Base-by-base conservation (phyloP, 35 echinoderm and acorn worm species). In the Ptychodera flava region DNA sequence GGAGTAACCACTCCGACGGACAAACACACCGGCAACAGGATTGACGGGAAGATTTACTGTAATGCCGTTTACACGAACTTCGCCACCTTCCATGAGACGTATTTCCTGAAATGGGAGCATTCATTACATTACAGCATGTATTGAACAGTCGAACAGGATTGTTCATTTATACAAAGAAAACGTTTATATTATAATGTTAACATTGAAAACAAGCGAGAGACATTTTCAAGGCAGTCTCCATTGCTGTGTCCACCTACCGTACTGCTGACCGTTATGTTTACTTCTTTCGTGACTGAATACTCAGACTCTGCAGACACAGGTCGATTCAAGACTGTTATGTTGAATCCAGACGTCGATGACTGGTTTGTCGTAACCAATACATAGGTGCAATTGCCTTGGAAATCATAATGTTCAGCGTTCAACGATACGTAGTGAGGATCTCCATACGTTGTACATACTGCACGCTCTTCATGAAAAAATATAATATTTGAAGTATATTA, bases 351-450 rank as follows among this genome's bases (percentile, higher is more conserved):
- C 6, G 45, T 64, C 45, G 22, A 6, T 12, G 45, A 64, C 6
- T 64, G 6, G 22, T 22, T 64, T 6, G 6, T 64, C 6, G 22
- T 12, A 64, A 89, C 79, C 33, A 95, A 32, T 28, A 84, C 91
- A 87, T 95, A 95, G 31, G 91, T 82, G 35, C 89, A 95, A 38
- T 91, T 90, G 35, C 93, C 93, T 77, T 95, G 93, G 84, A 91
- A 95, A 83, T 91, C 36, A 37, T 89, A 95, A 36, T 84, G 84
- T 33, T 77, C 85, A 0, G 36, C 37, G 64, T 95, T 89, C 79
- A 95, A 95, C 28, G 93, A 91, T 29, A 86, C 37, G 77, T 95
- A 95, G 34, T 95, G 93, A 33, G 93, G 93, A 87, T 95, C 93
- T n/a, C 93, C 93, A 32, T 86, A 88, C 16, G 81, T 77, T 2